Percentiles rank a stretch among this genome's conserved stretches.
phyloP scores from a whole-genome alignment of 2,797 vertebrate genomes.

The Geotrypetes seraphini region DNA sequence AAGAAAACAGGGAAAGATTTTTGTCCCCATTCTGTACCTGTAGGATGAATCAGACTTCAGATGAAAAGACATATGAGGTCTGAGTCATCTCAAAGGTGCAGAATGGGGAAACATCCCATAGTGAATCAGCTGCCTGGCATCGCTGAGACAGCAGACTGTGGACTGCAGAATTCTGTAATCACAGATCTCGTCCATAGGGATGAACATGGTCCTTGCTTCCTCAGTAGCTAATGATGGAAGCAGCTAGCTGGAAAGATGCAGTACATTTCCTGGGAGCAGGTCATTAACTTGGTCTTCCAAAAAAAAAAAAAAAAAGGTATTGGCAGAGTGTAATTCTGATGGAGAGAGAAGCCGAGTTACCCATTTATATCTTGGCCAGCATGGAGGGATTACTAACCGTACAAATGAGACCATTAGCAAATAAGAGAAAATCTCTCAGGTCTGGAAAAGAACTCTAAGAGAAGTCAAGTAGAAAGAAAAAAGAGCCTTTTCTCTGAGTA shows the following conservation, averaged over 20 bases:
- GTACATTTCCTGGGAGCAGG: conserved; percentile 2
- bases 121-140: no score
- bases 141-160: no score
- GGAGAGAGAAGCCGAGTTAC: background rate
- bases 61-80: no score
- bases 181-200: background rate
- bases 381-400: background rate
- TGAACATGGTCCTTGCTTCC: background rate
- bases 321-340: conserved; percentile 10
- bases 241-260: background rate
- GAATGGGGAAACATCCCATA: no score
- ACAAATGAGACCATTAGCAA: background rate
- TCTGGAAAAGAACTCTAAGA: no score
- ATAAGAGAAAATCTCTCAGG: no score
- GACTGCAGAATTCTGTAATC: background rate
- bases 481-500: no score
- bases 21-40: no score
- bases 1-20: no score
- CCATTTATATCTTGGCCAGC: background rate
- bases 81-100: no score
- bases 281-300: conserved; percentile 10
- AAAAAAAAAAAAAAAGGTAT: conserved; percentile 14
- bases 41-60: no score
- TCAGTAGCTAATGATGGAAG: background rate
- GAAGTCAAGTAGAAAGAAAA: no score